phyloP scores from a whole-genome alignment of 2,797 vertebrate species.

The Remorina albescens region DNA sequence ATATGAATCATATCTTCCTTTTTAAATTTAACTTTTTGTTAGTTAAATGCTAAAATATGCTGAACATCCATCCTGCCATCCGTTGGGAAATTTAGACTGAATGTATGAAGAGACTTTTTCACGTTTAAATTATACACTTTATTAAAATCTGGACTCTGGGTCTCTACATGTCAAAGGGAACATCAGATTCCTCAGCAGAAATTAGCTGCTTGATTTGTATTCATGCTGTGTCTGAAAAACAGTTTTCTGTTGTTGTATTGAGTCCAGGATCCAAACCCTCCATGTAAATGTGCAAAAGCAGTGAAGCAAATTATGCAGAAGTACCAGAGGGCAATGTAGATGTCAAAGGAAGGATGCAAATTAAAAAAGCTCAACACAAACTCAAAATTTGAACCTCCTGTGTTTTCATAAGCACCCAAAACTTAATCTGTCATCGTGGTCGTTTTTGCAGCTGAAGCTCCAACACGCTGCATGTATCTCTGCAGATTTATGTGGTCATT shows the following conservation, averaged over 20 bases:
- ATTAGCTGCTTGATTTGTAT: background rate
- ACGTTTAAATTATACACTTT: background rate
- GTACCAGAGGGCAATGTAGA: too few relatives aligned
- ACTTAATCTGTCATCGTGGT: background rate
- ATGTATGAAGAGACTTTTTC: background rate
- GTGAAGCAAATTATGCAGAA: too few relatives aligned
- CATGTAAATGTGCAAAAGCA: background rate
- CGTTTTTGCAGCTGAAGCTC: constrained; percentile 43
- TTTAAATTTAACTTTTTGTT: background rate
- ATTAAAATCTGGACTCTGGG: background rate
- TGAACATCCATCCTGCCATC: background rate
- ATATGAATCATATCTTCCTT: background rate
- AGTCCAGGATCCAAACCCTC: background rate
- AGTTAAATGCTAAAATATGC: constrained; percentile 2
- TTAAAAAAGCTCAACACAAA: background rate
- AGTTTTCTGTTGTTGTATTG: background rate
- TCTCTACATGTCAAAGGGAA: background rate
- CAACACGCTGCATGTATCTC: constrained; percentile 40
- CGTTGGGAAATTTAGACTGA: background rate
- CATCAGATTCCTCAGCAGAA: background rate
- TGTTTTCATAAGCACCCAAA: background rate
- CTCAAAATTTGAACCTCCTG: background rate
- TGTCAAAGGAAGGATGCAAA: background rate
- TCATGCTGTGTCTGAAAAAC: too few relatives aligned
- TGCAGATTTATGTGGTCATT: constrained; percentile 69